These are phyloP conservation scores for Bostrychus sinensis DNA, from an alignment of 2,113 vertebrate species.

Conservation along the genomic window DNA sequence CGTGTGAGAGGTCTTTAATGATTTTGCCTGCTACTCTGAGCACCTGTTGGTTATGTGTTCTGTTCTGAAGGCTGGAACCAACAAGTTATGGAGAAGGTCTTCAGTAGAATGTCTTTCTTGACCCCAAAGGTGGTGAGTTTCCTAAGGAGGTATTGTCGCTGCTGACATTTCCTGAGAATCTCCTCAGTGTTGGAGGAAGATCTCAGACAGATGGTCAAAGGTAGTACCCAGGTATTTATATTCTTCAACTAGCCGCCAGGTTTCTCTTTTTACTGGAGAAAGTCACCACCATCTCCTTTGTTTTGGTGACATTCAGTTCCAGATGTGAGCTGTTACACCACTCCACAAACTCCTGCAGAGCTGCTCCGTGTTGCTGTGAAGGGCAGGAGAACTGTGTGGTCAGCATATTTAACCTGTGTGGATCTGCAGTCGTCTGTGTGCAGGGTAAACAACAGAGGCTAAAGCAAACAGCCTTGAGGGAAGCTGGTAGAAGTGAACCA, in stretches of 20 bases:
- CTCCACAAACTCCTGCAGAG: background rate
- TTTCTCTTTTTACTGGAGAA: slow-evolving; percentile 1
- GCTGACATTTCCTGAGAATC: background rate
- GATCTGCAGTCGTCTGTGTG: no score
- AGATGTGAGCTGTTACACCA: no score
- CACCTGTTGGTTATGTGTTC: no score
- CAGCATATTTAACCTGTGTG: background rate
- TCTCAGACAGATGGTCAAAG: background rate
- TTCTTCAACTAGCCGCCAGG: background rate
- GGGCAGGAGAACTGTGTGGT: background rate
- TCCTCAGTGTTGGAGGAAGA: background rate
- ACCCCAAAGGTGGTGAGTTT: background rate
- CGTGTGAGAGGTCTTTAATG: no score
- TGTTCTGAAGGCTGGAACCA: no score
- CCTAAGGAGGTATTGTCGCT: background rate
- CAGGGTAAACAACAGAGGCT: background rate
- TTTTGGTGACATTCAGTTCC: background rate
- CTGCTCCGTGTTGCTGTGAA: background rate
- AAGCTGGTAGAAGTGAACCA: no score
- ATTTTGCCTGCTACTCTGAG: no score
- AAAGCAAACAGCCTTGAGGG: no score
- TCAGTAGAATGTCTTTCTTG: no score
- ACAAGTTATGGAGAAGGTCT: no score
- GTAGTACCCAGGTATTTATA: background rate
- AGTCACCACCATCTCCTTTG: slow-evolving; percentile 7